Percentiles rank a stretch among this genome's conserved stretches.
These are phyloP conservation scores for Diplodus sargus DNA, from an alignment of 2,797 vertebrate genomes.

Conservation along the genomic window DNA sequence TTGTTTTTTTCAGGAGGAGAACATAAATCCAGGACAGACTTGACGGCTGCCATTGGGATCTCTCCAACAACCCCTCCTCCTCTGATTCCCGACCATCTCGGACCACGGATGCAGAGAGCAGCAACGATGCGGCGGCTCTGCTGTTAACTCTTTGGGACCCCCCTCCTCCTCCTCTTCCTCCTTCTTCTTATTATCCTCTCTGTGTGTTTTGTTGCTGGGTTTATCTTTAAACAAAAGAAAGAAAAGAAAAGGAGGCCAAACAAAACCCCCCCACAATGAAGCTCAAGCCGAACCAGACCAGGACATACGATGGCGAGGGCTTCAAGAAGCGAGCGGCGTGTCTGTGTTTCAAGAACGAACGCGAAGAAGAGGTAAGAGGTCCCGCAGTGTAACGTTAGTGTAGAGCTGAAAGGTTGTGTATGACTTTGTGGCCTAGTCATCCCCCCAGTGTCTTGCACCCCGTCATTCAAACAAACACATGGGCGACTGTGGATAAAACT, in stretches of 20 bases:
- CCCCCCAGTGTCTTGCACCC: constrained; percentile 2
- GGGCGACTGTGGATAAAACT: background rate
- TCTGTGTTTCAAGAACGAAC: constrained; percentile 94
- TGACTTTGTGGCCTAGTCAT: constrained; percentile 62
- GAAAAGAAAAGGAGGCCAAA: constrained; percentile 7
- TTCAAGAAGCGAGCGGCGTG: constrained; percentile 96
- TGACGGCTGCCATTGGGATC: constrained; percentile 25
- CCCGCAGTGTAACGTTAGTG: background rate
- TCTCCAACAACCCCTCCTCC: constrained; percentile 20
- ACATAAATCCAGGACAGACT: constrained; percentile 10
- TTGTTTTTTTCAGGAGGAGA: constrained; percentile 15
- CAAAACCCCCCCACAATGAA: constrained; percentile 87
- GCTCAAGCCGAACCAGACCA: constrained; percentile 97
- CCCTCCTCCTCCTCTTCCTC: background rate
- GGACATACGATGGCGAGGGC: constrained; percentile 95
- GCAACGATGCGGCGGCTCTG: constrained; percentile 71
- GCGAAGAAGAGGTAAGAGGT: constrained; percentile 91
- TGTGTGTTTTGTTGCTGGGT: constrained; percentile 38
- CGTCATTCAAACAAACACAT: constrained; percentile 48
- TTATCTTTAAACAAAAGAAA: background rate
- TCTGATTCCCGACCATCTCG: constrained; percentile 27
- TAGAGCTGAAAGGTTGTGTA: background rate
- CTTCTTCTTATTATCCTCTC: too few species aligned
- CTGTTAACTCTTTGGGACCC: constrained; percentile 56
- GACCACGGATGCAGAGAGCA: constrained; percentile 62